These are phyloP conservation scores for Byasa hedistus DNA, from an alignment of 2,888 invertebrate genomes.

Conservation along the genomic window DNA sequence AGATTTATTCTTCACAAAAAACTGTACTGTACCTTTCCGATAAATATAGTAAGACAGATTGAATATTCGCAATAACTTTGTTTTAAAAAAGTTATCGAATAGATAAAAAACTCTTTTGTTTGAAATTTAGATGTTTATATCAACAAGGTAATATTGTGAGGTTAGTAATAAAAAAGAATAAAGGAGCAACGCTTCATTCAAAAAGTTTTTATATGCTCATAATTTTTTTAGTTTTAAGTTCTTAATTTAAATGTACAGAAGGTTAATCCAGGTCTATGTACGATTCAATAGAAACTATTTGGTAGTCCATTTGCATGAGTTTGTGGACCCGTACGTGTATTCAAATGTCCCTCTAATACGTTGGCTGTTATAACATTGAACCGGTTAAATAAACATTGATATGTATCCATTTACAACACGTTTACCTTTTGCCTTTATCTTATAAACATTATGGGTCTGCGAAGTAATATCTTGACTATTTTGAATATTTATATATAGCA, in stretches of 20 bases:
- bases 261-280: neutral
- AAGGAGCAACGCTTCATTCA: neutral
- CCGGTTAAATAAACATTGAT: neutral
- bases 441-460: neutral
- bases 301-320: constrained; percentile 7
- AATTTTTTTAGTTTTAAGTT: neutral
- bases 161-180: neutral
- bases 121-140: too few species aligned
- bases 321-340: neutral
- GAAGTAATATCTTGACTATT: neutral
- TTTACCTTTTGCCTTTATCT: neutral
- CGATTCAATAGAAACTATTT: constrained; percentile 6
- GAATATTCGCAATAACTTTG: too few species aligned
- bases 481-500: too few species aligned
- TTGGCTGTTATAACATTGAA: neutral
- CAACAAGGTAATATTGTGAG: too few species aligned
- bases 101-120: too few species aligned
- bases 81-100: too few species aligned
- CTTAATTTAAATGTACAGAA: constrained; percentile 16
- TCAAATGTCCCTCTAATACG: constrained; percentile 1
- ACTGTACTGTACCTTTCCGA: too few species aligned
- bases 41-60: too few species aligned
- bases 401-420: neutral
- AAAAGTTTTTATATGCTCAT: neutral
- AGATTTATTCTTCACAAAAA: too few species aligned